A percentile compares a stretch with the other conserved stretches of the same genome.
Conservation (phyloP, 2,888 invertebrate genomes). For the Pecten maximus region DNA sequence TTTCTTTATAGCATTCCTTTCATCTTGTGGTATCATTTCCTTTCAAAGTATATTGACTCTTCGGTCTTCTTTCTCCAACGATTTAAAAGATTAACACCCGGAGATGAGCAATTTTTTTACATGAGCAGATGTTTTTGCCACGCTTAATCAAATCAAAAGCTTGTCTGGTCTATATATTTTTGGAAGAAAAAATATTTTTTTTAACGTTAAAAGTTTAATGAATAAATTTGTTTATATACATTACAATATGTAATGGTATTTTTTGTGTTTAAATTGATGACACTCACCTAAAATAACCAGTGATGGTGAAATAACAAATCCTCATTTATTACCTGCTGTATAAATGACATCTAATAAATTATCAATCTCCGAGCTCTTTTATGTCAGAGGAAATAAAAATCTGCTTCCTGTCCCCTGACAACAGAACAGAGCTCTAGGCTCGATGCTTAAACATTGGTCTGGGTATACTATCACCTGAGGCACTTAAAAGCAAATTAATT, state of each 20-base stretch:
- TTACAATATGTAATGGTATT: neutral
- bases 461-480: neutral
- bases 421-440: neutral
- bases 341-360: conserved; percentile 14
- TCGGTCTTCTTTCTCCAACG: neutral
- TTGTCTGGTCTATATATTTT: neutral
- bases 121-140: neutral
- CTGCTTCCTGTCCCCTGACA: conserved; percentile 25
- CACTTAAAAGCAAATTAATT: conserved; percentile 30
- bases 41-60: neutral
- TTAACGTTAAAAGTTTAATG: too few species aligned
- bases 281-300: neutral
- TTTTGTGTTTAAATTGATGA: neutral
- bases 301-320: neutral
- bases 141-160: neutral
- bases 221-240: too few species aligned
- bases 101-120: neutral
- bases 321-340: neutral
- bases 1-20: neutral
- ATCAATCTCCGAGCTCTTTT: conserved; percentile 28
- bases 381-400: neutral
- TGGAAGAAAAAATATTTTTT: neutral
- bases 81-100: neutral
- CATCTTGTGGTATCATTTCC: neutral
- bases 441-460: neutral